Evolutionary conservation across 2,113 vertebrate species (phyloP).

Genomic region (Erinaceus europaeus): DNA sequence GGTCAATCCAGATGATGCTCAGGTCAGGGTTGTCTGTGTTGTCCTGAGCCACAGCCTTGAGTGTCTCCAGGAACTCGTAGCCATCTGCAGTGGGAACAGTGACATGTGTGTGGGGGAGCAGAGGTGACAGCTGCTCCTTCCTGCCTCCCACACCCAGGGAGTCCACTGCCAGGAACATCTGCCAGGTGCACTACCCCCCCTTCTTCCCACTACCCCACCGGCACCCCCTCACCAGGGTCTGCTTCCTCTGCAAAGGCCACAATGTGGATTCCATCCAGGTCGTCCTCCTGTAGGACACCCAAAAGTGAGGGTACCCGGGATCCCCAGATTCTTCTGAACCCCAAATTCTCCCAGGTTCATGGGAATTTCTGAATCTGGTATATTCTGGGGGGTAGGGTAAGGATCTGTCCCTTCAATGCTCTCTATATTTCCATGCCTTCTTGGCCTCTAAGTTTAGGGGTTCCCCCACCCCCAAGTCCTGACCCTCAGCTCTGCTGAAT

Average conservation of each 20-base stretch:
- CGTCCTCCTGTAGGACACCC: conserved; percentile 92
- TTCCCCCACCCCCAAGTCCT: not conserved
- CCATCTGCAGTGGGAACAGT: conserved; percentile 82
- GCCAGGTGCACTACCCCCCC: not conserved
- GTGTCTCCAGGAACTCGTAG: conserved; percentile 92
- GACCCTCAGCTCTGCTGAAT: not conserved
- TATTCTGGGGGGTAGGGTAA: no score
- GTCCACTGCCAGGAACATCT: no score
- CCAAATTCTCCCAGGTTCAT: no score
- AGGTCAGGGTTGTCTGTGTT: conserved; percentile 93
- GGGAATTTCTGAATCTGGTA: no score
- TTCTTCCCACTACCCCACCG: not conserved
- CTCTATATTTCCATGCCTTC: not conserved
- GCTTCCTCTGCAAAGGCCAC: conserved; percentile 94
- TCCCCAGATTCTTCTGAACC: not conserved
- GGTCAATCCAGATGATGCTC: conserved; percentile 97
- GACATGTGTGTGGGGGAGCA: not conserved
- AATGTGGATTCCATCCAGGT: conserved; percentile 93
- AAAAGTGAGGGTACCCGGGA: no score
- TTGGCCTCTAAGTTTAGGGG: not conserved
- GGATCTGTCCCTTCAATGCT: no score
- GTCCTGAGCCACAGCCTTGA: conserved; percentile 93
- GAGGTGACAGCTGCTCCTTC: not conserved
- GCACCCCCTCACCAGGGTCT: conserved; percentile 86
- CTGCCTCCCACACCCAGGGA: not conserved